A percentile compares a stretch with the other conserved stretches of the same genome.
Evolutionary conservation across 2,113 vertebrate genomes (phyloP).

Genomic region (Holacanthus passer): DNA sequence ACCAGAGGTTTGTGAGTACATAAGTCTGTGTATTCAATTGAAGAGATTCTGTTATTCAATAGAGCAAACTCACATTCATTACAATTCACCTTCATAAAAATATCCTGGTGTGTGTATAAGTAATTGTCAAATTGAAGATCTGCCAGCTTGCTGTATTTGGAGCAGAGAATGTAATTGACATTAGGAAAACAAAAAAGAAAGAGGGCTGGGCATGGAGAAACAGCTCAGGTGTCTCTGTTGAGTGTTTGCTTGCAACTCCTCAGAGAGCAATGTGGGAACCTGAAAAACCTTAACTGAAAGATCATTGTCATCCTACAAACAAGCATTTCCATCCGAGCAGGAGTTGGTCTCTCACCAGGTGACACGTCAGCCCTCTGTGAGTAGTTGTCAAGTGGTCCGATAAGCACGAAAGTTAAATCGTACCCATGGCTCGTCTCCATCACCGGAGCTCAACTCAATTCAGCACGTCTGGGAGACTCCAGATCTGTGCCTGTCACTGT

Average conservation of each 20-base stretch:
- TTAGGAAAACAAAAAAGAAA: constrained; percentile 15
- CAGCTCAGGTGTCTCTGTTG: constrained; percentile 35
- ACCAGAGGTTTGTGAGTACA: constrained; percentile 2
- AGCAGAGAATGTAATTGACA: constrained; percentile 28
- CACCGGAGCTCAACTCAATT: constrained; percentile 41
- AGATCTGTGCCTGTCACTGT: constrained; percentile 11
- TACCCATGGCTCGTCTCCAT: constrained; percentile 23
- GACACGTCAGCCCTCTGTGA: constrained; percentile 20
- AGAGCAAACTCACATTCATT: constrained; percentile 39
- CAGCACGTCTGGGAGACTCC: constrained; percentile 29
- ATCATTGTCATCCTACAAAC: constrained; percentile 36
- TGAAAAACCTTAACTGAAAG: constrained; percentile 30
- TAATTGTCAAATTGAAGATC: constrained; percentile 3
- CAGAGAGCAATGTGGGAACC: constrained; percentile 30
- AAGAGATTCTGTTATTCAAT: too few species aligned
- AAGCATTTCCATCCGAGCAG: constrained; percentile 24
- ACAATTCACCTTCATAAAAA: constrained; percentile 24
- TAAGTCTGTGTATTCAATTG: too few species aligned
- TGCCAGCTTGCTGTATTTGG: constrained; percentile 16
- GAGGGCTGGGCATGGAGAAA: constrained; percentile 10
- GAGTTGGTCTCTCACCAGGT: constrained; percentile 37
- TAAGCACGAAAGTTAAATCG: constrained; percentile 59
- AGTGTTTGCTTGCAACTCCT: constrained; percentile 61
- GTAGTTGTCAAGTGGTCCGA: constrained; percentile 63
- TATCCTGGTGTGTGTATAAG: neutral